Base-by-base conservation (phyloP, 2,797 vertebrate genomes). In the Acanthis flammea region DNA sequence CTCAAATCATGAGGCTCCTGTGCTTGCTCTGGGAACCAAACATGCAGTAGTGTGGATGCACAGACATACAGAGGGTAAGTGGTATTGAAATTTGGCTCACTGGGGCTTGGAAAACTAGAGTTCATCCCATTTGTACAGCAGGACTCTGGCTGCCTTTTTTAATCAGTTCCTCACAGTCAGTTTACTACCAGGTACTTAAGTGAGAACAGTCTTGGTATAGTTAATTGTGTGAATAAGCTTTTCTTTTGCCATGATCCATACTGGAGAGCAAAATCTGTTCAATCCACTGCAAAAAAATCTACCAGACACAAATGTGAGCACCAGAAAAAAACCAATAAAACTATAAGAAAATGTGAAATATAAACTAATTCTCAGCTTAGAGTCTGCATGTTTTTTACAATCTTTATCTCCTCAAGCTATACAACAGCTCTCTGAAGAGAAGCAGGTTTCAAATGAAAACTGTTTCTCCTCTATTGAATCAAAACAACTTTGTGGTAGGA, bases 191-290 rank as follows among this genome's bases (percentile, higher is more conserved):
- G 18, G 28, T 58, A 23, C 27, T 80, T 77, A 13, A 53, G 67
- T 57, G 45, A 88, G 75, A 82, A 39, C 23, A 57, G 16, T 19
- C 35, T 68, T 4, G 2, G 24, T 61, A 39, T 54, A 61, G 76
- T 25, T 67, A 68, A 68, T 90, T 88, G 54, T 82, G 48, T 74
- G 63, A 86, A 85, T 65, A 76, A 89, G 23, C 15, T 74, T 58
- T 67, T 91, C 35, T 74, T 83, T 90, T 77, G 30, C 66, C 21
- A 7, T 75, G 28, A 47, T 11, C 10, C 48, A 19, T 41, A 37
- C 6, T 27, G 8, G 5, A 66, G 41, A 68, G 25, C 2, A 91
- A 86, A 84, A 75, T 61, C 24, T 74, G 23, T 75, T 77, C 21
- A 78, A 45, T 50, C 17, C 57, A 7, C 48, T 39, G 21, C 42